Base-by-base conservation (phyloP, 1,140 invertebrate genomes). In the Drosophila teissieri region DNA sequence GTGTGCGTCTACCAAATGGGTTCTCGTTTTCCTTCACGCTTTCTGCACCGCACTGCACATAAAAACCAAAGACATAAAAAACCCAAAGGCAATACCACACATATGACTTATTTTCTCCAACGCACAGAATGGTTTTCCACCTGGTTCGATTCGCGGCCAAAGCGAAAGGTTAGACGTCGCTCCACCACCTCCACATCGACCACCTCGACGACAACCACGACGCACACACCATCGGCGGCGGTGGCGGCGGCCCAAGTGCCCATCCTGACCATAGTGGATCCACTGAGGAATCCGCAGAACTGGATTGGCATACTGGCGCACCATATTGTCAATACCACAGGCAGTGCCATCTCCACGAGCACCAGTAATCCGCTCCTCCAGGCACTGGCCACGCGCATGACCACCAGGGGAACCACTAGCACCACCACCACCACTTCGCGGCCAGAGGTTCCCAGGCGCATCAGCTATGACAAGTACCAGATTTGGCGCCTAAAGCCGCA, bases 301-400 rank as follows among this genome's bases (percentile, higher is more conserved):
- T 92, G 91, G 89, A 91, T 92, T 48, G 90, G 91, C 42, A 91
- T 92, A 15, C 55, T 91, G 22, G 91, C 91, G 6, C 90, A 91
- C 49, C 90, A 92, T 34, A 92, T 92, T n/a, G 78, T 88, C 5
- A 91, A 91, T 58, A 72, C 90, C 6, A 92, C 89, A 1, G 73
- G 60, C 11, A 57, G 14, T 19, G 52, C 36, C 10, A 53, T 36
- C 8, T 55, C 78, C 0, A 80, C 75, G 8, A 75, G 68, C 10
- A 82, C 82, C 17, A 69, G 56, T 1, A 91, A 90, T 80, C 84
- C 90, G 0, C 11, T 92, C 37, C 44, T 81, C 22, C 69, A 91
- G 42, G 76, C 83, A 0, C 42, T 88, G 40, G 78, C 77, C 6
- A 70, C 65, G 1, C 57, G 45, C 12, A 78, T 57, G 58, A 73